A percentile compares a stretch with the other conserved stretches of the same genome.
Evolutionary conservation across 2,113 vertebrate genomes (phyloP).

Genomic region (Daphoenositta chrysoptera): DNA sequence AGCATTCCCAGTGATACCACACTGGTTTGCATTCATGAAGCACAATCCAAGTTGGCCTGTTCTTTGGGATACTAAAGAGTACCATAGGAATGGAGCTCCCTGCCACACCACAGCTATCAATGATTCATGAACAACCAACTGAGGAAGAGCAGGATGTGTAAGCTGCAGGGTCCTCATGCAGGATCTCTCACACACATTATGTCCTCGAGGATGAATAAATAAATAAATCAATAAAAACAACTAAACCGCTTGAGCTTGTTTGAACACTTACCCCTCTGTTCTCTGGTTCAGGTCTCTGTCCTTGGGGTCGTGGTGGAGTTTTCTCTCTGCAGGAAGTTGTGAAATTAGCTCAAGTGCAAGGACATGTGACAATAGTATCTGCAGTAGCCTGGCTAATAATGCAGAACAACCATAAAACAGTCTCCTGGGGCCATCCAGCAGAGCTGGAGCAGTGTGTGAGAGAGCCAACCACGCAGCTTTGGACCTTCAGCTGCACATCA

Average conservation of each 20-base stretch:
- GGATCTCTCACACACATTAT: not conserved
- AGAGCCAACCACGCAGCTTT: not conserved
- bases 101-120: not conserved
- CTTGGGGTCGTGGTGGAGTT: conserved; percentile 95
- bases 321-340: conserved; percentile 83
- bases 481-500: not conserved
- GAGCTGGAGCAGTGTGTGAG: not conserved
- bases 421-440: not conserved
- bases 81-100: not conserved
- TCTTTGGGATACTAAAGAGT: not conserved
- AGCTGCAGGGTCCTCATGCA: not conserved
- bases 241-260: not conserved
- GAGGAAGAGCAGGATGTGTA: not conserved
- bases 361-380: not conserved
- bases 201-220: not conserved
- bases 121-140: not conserved
- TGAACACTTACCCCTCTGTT: conserved; percentile 90
- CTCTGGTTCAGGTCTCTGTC: conserved; percentile 96
- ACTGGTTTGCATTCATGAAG: not conserved
- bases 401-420: not conserved
- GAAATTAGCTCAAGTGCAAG: not conserved
- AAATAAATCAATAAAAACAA: not conserved
- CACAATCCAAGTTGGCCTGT: not conserved
- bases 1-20: not conserved
- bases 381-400: not conserved